Base-by-base conservation (phyloP, 2,113 vertebrate species). In the Verasper variegatus region DNA sequence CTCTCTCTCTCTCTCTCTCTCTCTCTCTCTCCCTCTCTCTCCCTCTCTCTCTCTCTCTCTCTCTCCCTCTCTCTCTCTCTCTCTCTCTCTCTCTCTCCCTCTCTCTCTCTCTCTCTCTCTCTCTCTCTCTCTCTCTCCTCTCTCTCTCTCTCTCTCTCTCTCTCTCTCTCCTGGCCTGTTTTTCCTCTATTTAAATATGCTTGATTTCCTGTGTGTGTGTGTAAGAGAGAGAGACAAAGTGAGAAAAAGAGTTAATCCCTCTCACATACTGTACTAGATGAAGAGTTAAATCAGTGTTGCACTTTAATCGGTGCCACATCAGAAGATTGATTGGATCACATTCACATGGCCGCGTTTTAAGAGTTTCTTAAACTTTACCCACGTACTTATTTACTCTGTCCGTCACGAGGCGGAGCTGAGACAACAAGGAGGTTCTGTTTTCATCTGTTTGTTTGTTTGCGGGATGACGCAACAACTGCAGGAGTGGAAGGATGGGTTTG, bases 21-120 rank as follows among this genome's bases (percentile, higher is more conserved):
- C 45, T 80, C 81, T 76, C 67, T 69, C 55, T 70, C 23, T 79
- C 17, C 68, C 68, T 66, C 27, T 15, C 58, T 74, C 55, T 2
- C 55, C n/a, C 4, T n/a, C 17, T 62, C 51, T 26, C 55, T 18
- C 57, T 35, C 47, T 54, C 31, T 54, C 20, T 61, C 31, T 31
- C 5, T 23, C 4, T n/a, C 20, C n/a, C n/a, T n/a, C n/a, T 76
- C 37, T 23, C 4, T n/a, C 20, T 62, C 51, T 24, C 54, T 27
- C 56, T 58, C 47, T 60, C 27, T 58, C 20, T 64, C 59, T 74
- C 64, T 42, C 45, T 80, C 81, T 76, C 67, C 69, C 55, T 70
- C 23, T 79, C 17, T 71, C 68, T 66, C 27, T 15, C 58, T 74
- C 55, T 2, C 55, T 23, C 4, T n/a, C 17, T 62, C 51, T 26